Evolutionary conservation across 2,113 vertebrate species (phyloP), one percentile per base, ranked within the genome.

Genomic region (Leuciscus idus): DNA sequence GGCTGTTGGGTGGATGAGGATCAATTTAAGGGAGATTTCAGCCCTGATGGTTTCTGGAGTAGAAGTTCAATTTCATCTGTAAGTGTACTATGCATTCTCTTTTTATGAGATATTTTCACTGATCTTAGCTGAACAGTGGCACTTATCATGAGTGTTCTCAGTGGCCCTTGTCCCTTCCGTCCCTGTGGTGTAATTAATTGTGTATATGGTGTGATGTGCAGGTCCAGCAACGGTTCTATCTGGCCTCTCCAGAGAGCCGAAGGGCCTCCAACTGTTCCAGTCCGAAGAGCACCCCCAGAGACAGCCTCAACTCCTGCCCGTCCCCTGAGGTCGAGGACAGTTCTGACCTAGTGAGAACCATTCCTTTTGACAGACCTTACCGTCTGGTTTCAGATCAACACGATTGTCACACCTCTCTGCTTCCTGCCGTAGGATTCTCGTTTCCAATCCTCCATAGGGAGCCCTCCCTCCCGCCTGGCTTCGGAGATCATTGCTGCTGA

Each of bases 401-500:
- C 48, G 1, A 61, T 6, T 13, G 1, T 50, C 39, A 0, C 9
- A 62, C 46, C 0, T 84, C 12, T 26, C 15, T 84, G 48, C 77
- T 76, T 17, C 30, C 10, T 86, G 50, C n/a, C 59, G 33, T 61
- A 97, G 97, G 97, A 97, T 82, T 95, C 93, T 48, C 94, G 96
- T 12, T 95, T 93, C 81, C 96, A 96, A 12, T 94, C 94, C 78
- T 92, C 92, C 36, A 78, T 96, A 12, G 95, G 95, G 70, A 97
- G 95, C 75, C 96, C 97, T 33, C 92, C 94, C 1, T 93, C 93
- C 70, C 95, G 95, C 1, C 61, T 92, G 36, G 90, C 93, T 55
- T 94, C 96, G 7, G 96, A 96, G 88, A 99, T 99, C 89, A 99
- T 99, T 80, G 97, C 97, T 85, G 97, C 97, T 81, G 98, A 99